These are phyloP conservation scores for Oryctolagus cuniculus DNA, from an alignment of 2,113 vertebrate species.

Conservation along the genomic window DNA sequence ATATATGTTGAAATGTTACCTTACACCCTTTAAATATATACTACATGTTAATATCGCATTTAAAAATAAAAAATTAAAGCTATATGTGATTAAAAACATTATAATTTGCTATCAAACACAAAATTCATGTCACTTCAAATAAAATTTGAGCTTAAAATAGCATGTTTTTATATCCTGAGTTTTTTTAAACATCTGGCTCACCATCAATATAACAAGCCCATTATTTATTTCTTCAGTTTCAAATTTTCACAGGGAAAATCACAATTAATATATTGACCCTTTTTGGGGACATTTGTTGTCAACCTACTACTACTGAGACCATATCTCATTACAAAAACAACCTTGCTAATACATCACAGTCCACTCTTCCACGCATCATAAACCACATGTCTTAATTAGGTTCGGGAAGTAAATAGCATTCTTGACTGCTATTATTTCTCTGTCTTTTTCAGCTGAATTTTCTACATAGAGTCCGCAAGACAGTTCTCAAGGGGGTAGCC, in stretches of 20 bases:
- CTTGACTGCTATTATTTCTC: not conserved
- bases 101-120: not conserved
- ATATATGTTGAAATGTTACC: too few relatives aligned
- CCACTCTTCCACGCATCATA: not conserved
- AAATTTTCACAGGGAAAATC: not conserved
- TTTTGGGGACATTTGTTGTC: not conserved
- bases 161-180: not conserved
- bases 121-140: not conserved
- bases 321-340: not conserved
- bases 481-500: not conserved
- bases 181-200: not conserved
- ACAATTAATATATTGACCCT: not conserved
- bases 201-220: not conserved
- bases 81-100: not conserved
- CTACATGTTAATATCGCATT: too few relatives aligned
- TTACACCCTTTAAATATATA: too few relatives aligned
- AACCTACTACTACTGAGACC: not conserved
- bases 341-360: not conserved
- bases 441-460: not conserved
- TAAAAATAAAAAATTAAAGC: not conserved
- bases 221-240: not conserved
- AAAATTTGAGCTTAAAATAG: not conserved
- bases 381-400: not conserved
- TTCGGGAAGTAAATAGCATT: not conserved
- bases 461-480: not conserved